Evolutionary conservation across 2,888 invertebrate genomes (phyloP).

Genomic region (Chrysopilus asiliformis): DNA sequence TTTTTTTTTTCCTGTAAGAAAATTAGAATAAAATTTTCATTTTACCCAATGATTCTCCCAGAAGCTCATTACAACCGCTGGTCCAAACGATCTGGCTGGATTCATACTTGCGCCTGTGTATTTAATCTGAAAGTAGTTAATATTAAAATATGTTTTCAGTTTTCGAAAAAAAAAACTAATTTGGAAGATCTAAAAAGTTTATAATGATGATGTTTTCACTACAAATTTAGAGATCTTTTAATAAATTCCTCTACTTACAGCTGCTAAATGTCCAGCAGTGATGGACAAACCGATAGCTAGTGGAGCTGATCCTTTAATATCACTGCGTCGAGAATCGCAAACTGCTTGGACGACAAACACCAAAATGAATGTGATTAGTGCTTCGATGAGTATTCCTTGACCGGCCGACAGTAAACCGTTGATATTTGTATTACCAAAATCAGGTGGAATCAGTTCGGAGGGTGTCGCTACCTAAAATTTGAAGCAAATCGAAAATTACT

Average conservation of each 20-base stretch:
- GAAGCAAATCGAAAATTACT: too few relatives aligned
- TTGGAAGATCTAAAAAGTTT: neutral
- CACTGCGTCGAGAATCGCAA: constrained; percentile 63
- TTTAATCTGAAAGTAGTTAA: constrained; percentile 44
- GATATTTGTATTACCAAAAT: constrained; percentile 54
- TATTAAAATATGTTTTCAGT: neutral
- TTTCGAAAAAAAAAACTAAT: neutral
- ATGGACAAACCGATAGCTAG: constrained; percentile 80
- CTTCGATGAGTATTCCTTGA: constrained; percentile 74
- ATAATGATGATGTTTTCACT: neutral
- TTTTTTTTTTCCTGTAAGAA: neutral
- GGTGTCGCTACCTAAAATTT: constrained; percentile 37
- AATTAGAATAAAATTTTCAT: neutral
- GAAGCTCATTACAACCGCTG: constrained; percentile 60
- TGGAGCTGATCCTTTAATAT: constrained; percentile 71
- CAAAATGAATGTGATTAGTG: constrained; percentile 72
- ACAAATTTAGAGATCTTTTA: constrained; percentile 6
- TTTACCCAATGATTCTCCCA: constrained; percentile 73
- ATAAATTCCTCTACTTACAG: constrained; percentile 51
- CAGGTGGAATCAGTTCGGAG: constrained; percentile 35
- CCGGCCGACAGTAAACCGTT: constrained; percentile 42
- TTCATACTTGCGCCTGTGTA: constrained; percentile 85
- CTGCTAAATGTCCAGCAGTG: constrained; percentile 69
- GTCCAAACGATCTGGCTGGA: constrained; percentile 80
- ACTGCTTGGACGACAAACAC: constrained; percentile 79